Percentiles rank a stretch among this genome's conserved stretches.
These are phyloP conservation scores for Setipinna tenuifilis DNA, from an alignment of 2,797 vertebrate species.

Conservation along the genomic window DNA sequence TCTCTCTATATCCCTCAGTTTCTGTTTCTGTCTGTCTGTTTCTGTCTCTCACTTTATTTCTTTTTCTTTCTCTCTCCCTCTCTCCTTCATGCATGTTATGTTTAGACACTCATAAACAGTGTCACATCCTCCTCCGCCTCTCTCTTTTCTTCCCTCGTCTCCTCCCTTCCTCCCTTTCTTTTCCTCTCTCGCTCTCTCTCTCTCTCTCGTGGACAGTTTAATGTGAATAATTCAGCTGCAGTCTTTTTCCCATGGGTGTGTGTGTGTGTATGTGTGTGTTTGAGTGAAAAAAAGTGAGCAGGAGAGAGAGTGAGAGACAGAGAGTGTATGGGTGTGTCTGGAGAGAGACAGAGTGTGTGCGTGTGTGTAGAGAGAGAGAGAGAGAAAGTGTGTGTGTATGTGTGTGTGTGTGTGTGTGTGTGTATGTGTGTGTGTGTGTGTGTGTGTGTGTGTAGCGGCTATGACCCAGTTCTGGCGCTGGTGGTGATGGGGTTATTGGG, in stretches of 20 bases:
- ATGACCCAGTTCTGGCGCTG: not conserved
- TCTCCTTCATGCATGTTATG: not conserved
- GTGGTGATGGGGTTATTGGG: slow-evolving; percentile 18
- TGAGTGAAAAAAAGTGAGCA: not conserved
- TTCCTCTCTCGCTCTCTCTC: not conserved
- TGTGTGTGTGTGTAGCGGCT: not conserved
- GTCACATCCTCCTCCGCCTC: not conserved
- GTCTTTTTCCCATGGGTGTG: not conserved
- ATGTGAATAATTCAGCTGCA: slow-evolving; percentile 16
- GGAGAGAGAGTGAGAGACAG: too few relatives aligned
- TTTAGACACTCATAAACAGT: not conserved
- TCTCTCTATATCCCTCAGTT: not conserved
- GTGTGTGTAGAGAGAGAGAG: too few relatives aligned
- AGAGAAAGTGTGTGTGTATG: not conserved
- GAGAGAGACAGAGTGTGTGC: too few relatives aligned
- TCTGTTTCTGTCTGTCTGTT: not conserved
- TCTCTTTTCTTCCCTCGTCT: not conserved
- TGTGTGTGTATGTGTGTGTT: not conserved
- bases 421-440: not conserved
- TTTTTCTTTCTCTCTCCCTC: not conserved
- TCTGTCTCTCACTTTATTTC: not conserved
- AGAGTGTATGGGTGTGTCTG: too few relatives aligned
- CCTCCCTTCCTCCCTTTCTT: not conserved
- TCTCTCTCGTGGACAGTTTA: not conserved
- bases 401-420: not conserved